Conservation (phyloP, 2,113 vertebrate species). For the Coptodon rendalli region DNA sequence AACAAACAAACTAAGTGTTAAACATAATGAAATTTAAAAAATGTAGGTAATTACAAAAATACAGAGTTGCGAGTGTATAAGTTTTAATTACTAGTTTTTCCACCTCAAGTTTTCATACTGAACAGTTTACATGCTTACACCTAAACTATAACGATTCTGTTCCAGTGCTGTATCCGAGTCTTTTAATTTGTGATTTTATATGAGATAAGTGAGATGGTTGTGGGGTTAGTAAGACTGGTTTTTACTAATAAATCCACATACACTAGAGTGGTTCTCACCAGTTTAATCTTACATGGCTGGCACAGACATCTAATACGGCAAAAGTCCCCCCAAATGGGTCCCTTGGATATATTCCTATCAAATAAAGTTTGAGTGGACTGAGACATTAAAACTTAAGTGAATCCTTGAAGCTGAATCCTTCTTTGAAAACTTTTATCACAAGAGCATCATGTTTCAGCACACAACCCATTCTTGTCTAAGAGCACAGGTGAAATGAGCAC, state of each 20-base stretch:
- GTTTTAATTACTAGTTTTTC: not conserved
- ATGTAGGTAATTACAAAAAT: not conserved
- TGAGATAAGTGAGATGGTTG: not conserved
- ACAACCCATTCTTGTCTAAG: not conserved
- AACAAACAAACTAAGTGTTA: not conserved
- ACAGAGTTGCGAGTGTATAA: rapidly evolving
- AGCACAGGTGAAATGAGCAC: slow-evolving; percentile 26
- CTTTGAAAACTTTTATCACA: not conserved
- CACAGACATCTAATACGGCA: not conserved
- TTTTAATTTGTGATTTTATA: not conserved
- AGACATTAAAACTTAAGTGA: not conserved
- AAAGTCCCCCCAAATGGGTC: not conserved
- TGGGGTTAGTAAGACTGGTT: not conserved
- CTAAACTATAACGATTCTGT: not conserved
- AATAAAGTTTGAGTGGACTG: not conserved
- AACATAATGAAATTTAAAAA: not conserved
- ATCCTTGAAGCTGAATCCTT: not conserved
- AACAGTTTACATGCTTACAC: not conserved
- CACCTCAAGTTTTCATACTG: not conserved
- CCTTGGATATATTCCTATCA: not conserved
- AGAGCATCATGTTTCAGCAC: not conserved
- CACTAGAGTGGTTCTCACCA: not conserved
- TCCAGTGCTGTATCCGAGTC: not conserved
- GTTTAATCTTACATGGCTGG: not conserved
- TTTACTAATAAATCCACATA: not conserved